Conservation (phyloP, 37 sponge, comb jelly and placozoan genomes). For the Geodia barretti region DNA sequence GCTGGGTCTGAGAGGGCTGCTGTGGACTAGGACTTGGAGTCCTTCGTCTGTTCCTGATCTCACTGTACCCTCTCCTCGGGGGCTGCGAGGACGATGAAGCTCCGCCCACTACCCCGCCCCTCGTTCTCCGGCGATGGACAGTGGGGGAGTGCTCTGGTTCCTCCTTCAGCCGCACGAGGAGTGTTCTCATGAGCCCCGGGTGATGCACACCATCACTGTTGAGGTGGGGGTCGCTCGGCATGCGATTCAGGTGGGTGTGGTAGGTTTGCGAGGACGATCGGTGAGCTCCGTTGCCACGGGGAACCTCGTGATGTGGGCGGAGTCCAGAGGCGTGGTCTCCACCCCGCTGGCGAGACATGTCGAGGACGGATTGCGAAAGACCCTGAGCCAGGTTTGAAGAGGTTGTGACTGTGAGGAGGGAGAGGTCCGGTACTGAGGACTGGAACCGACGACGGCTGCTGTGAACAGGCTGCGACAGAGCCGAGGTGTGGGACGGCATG, state of each 20-base stretch:
- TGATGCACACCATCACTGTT: neutral
- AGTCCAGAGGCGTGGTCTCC: neutral
- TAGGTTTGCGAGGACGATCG: neutral
- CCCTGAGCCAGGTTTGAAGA: constrained; percentile 1
- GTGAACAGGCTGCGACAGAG: constrained; percentile 47
- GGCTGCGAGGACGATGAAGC: neutral
- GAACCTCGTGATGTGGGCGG: neutral
- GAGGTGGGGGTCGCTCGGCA: constrained; percentile 42
- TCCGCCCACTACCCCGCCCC: neutral
- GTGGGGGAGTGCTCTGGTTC: neutral
- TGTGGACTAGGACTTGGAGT: neutral
- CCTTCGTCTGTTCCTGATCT: neutral
- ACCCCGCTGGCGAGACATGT: constrained; percentile 13
- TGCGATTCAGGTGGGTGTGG: constrained; percentile 9
- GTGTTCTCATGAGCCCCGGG: constrained; percentile 6
- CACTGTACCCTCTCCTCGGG: neutral
- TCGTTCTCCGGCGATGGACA: neutral
- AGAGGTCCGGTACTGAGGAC: constrained; percentile 30
- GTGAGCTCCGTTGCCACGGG: neutral
- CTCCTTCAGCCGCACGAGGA: constrained; percentile 12
- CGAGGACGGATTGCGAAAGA: constrained; percentile 49
- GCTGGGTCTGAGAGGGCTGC: neutral
- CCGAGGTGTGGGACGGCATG: neutral
- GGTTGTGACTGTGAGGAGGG: constrained; percentile 18
- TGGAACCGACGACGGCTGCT: constrained; percentile 13